Percentiles rank a stretch among this genome's conserved stretches.
Evolutionary conservation across 2,113 vertebrate genomes (phyloP).

Genomic region (Corythornis vintsioides): DNA sequence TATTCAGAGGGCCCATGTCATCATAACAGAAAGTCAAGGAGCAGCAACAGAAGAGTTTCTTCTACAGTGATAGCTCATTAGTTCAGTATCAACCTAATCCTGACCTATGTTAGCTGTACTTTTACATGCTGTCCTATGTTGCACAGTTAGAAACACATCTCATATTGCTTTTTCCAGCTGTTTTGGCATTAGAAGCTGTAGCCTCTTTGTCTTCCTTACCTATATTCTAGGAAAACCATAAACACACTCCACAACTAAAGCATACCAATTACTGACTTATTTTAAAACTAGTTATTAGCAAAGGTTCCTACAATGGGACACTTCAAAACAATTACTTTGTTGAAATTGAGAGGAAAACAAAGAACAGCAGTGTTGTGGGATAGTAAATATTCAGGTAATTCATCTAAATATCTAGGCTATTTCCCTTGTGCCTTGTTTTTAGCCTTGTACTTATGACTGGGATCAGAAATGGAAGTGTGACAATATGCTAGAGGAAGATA

Average conservation of each 20-base stretch:
- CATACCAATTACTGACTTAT: neutral
- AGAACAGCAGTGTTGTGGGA: neutral
- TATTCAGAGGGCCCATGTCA: neutral
- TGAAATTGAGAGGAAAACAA: neutral
- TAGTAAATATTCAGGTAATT: constrained; percentile 10
- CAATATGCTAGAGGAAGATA: neutral
- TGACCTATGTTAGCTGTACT: neutral
- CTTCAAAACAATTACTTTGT: neutral
- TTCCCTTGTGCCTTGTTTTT: neutral
- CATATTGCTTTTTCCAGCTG: neutral
- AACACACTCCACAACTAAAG: neutral
- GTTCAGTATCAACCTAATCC: neutral
- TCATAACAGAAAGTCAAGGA: neutral
- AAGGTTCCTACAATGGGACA: neutral
- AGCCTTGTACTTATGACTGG: neutral
- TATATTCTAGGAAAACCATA: neutral
- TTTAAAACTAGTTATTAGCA: neutral
- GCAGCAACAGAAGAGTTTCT: neutral
- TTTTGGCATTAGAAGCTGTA: neutral
- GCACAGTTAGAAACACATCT: neutral
- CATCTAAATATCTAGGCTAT: neutral
- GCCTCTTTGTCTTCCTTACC: neutral
- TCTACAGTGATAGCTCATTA: neutral
- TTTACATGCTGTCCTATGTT: neutral
- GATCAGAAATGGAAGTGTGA: constrained; percentile 18